Evolutionary conservation across 2,797 vertebrate genomes (phyloP).

Genomic region (Sarcophilus harrisii): DNA sequence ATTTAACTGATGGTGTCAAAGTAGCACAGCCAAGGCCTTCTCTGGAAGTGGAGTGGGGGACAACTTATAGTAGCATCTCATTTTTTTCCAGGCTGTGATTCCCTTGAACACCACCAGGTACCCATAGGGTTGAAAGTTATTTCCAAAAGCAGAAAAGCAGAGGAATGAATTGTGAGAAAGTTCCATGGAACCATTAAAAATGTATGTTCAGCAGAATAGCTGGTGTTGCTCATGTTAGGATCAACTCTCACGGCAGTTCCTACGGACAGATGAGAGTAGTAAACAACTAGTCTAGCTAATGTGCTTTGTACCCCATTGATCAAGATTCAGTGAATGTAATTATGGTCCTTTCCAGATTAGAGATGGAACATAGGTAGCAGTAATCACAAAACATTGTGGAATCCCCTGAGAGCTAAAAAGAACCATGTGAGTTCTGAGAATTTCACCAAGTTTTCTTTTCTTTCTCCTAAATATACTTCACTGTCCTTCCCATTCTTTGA

Average conservation of each 20-base stretch:
- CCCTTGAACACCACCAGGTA: background rate
- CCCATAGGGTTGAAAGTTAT: background rate
- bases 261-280: background rate
- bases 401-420: background rate
- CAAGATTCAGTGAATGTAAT: background rate
- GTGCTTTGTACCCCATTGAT: background rate
- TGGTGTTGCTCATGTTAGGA: background rate
- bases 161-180: background rate
- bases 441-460: background rate
- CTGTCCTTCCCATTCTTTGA: background rate
- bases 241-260: background rate
- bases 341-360: background rate
- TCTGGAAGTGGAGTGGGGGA: background rate
- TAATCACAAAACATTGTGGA: background rate
- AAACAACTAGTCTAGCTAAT: background rate
- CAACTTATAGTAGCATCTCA: background rate
- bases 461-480: background rate
- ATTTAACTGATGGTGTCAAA: background rate
- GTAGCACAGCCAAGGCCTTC: background rate
- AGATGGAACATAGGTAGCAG: background rate
- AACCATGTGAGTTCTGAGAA: background rate
- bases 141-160: background rate
- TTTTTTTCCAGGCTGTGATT: background rate
- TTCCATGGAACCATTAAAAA: background rate
- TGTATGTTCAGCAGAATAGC: background rate